A percentile compares a stretch with the other conserved stretches of the same genome.
These are phyloP conservation scores for Mellilla xanthometata DNA, from an alignment of 2,888 invertebrate species.

Conservation along the genomic window DNA sequence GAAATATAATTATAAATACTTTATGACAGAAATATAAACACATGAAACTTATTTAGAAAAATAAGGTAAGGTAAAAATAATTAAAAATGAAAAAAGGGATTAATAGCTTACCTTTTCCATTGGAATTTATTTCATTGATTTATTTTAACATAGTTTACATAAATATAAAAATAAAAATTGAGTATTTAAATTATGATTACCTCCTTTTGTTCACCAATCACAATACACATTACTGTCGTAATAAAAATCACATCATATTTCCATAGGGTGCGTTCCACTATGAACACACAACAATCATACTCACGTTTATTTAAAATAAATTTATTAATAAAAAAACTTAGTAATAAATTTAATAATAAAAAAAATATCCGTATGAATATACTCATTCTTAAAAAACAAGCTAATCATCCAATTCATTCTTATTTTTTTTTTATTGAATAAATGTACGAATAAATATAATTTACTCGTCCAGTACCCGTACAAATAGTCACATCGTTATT, in stretches of 20 bases:
- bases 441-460: too few relatives aligned
- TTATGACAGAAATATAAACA: conserved; percentile 2
- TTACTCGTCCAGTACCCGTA: too few relatives aligned
- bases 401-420: too few relatives aligned
- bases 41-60: background rate
- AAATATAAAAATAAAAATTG: background rate
- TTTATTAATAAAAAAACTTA: too few relatives aligned
- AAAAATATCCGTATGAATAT: too few relatives aligned
- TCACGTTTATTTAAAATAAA: conserved; percentile 2
- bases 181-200: background rate
- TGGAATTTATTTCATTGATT: background rate
- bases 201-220: conserved; percentile 6
- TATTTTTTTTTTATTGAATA: too few relatives aligned
- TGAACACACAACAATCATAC: conserved; percentile 7
- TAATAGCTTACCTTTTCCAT: conserved; percentile 7
- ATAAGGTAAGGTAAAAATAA: background rate
- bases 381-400: too few relatives aligned
- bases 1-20: background rate
- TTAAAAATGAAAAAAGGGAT: background rate
- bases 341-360: too few relatives aligned
- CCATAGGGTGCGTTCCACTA: conserved; percentile 6
- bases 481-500: too few relatives aligned
- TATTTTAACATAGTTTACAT: background rate
- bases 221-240: conserved; percentile 4
- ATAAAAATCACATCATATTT: conserved; percentile 4